phyloP scores from a whole-genome alignment of 2,888 invertebrate species.

The Eupithecia pulchellata region DNA sequence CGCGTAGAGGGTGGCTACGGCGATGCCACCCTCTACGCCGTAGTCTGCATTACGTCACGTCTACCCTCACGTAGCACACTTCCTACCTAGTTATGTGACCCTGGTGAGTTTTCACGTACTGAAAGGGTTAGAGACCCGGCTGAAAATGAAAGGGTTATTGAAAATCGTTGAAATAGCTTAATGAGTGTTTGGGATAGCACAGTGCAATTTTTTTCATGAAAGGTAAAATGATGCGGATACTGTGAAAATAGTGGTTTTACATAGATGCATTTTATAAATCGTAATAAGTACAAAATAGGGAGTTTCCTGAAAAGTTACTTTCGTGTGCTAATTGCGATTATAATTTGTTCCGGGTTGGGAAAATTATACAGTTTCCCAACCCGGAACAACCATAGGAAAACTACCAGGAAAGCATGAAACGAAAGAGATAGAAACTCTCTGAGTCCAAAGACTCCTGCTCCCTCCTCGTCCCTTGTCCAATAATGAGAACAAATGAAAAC shows the following conservation, averaged over 20 bases:
- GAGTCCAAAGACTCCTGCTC: background rate
- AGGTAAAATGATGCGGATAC: no score
- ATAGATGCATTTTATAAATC: background rate
- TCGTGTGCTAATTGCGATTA: no score
- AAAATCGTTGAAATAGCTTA: constrained; percentile 18
- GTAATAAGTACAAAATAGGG: background rate
- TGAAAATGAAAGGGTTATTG: constrained; percentile 53
- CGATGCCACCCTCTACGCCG: constrained; percentile 38
- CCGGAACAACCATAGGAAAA: constrained; percentile 41
- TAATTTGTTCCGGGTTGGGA: constrained; percentile 26
- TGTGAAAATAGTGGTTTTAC: no score
- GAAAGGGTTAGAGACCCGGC: constrained; percentile 73
- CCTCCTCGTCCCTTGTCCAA: background rate
- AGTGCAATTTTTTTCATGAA: constrained; percentile 2
- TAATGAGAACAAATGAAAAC: constrained; percentile 8
- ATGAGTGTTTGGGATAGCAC: constrained; percentile 8
- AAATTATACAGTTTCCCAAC: constrained; percentile 46
- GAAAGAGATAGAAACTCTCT: constrained; percentile 11
- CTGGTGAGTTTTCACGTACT: constrained; percentile 77
- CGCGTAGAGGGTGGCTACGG: constrained; percentile 11
- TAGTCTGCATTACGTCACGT: constrained; percentile 36
- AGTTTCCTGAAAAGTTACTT: constrained; percentile 3
- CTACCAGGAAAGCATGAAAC: constrained; percentile 24
- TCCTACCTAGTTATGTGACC: constrained; percentile 58
- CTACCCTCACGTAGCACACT: constrained; percentile 46